A percentile compares a stretch with the other conserved stretches of the same genome.
Evolutionary conservation across 2,888 invertebrate genomes (phyloP).

Genomic region (Camponotus fellah): DNA sequence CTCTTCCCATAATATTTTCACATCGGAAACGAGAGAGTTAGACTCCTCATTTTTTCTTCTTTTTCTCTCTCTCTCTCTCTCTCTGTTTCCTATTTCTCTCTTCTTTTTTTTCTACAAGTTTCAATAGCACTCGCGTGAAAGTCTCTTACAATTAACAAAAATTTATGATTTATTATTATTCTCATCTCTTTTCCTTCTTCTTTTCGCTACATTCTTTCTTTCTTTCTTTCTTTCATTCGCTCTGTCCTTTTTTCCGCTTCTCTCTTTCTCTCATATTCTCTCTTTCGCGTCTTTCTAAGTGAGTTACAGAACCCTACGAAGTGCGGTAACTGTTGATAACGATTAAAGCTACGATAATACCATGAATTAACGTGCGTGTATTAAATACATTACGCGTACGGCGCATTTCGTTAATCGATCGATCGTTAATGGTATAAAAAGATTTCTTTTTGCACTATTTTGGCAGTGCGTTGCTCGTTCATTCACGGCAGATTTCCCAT

Average conservation of each 20-base stretch:
- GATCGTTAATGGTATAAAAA: conserved; percentile 75
- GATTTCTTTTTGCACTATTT: conserved; percentile 45
- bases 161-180: conserved; percentile 36
- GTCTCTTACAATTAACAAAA: conserved; percentile 57
- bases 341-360: conserved; percentile 85
- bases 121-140: conserved; percentile 36
- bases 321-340: conserved; percentile 84
- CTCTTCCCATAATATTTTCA: conserved; percentile 46
- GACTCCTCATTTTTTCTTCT: conserved; percentile 21
- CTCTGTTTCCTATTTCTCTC: neutral
- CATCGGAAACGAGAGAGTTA: conserved; percentile 27
- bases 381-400: conserved; percentile 80
- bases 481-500: conserved; percentile 16
- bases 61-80: conserved; percentile 1
- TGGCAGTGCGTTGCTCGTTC: conserved; percentile 50
- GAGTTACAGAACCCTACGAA: conserved; percentile 84
- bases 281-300: conserved; percentile 76
- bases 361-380: conserved; percentile 84
- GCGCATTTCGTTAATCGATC: conserved; percentile 72
- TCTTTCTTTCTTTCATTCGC: conserved; percentile 4
- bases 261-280: conserved; percentile 16
- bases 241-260: conserved; percentile 10
- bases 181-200: conserved; percentile 15
- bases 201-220: conserved; percentile 27
- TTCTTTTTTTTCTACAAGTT: neutral